Evolutionary conservation across 2,797 vertebrate species (phyloP), one percentile per base, ranked within the genome.

Genomic region (Sebastes taczanowskii): DNA sequence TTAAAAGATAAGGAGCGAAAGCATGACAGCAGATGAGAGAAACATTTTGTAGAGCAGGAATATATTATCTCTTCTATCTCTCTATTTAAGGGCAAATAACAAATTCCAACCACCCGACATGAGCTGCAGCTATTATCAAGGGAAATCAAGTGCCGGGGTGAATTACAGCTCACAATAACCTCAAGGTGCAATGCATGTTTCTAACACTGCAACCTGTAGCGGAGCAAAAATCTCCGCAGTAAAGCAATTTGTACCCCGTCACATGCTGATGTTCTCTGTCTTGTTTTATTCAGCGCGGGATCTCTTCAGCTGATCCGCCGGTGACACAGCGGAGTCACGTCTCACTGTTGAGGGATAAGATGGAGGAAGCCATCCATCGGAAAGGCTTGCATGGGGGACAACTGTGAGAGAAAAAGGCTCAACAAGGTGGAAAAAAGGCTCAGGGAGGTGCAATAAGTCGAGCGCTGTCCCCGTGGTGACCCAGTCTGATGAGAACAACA

Each of bases 261-360:
- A 22, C 84, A 76, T 52, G 61, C 79, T 84, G 87, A 87, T 84
- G 71, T 78, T 85, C 53, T 80, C 49, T 80, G 80, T 86, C 88
- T 87, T 89, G 72, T 85, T 89, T 82, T 88, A 91, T 94, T 90
- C 82, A 82, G 76, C 52, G 38, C 80, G 46, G 73, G 78, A 80
- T 81, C 71, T 81, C 62, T 70, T 66, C 84, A 63, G 72, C 85
- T 84, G 85, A 88, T 91, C 80, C 72, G 14, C 35, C 81, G 52
- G 75, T 76, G 83, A 83, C 85, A 86, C 83, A 65, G 80, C 84
- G 74, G 80, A 89, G 91, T 88, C 86, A 81, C 67, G 58, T 91
- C 87, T 77, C 87, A 60, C 70, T 82, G 77, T 72, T 74, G 87
- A 30, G 53, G 81, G 71, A 86, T 81, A 80, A 13, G 53, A 56